Conservation (phyloP, 2,113 vertebrate genomes). For the Ursus arctos region DNA sequence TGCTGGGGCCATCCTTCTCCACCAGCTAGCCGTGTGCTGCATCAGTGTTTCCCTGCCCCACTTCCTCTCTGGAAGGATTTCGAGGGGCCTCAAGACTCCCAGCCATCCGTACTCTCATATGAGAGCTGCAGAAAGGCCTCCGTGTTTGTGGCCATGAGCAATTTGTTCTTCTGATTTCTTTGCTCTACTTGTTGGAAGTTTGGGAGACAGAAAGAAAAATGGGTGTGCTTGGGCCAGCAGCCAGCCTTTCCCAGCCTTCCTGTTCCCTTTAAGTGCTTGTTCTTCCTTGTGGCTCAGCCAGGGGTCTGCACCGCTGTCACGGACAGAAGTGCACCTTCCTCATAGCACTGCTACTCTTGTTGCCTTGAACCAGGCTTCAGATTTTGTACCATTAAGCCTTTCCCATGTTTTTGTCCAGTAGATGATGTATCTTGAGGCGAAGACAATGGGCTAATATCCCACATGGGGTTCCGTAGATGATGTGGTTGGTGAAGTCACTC, state of each 20-base stretch:
- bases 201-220: not conserved
- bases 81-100: not conserved
- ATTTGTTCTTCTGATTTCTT: not conserved
- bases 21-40: not conserved
- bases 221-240: not conserved
- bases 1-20: not conserved
- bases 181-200: not conserved
- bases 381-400: not conserved
- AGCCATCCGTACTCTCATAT: fast-evolving
- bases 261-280: fast-evolving
- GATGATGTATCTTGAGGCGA: not conserved
- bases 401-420: not conserved
- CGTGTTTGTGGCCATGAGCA: not conserved
- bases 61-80: not conserved
- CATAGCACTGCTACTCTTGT: not conserved
- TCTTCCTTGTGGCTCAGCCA: not conserved
- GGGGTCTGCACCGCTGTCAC: not conserved
- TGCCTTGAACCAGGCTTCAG: not conserved
- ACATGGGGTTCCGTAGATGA: no score
- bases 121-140: not conserved
- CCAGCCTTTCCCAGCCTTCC: no score
- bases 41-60: fast-evolving
- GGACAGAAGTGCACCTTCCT: not conserved
- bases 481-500: not conserved
- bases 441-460: not conserved